Evolutionary conservation across 2,113 vertebrate genomes (phyloP).

Genomic region (Dicrurus megarhynchus): DNA sequence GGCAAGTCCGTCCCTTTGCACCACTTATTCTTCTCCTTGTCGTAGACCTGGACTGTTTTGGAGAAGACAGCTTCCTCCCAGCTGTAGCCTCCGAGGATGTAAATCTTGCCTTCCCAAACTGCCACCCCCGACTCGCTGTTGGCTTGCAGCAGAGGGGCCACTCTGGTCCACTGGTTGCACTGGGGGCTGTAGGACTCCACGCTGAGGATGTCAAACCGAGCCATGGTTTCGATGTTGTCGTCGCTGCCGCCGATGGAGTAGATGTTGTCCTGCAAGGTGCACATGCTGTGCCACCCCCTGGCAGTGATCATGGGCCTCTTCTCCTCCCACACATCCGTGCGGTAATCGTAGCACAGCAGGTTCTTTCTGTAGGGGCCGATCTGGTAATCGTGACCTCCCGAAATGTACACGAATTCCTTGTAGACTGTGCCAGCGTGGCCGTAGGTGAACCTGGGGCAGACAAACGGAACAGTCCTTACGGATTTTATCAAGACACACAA

Average conservation of each 20-base stretch:
- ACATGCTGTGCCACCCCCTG: slow-evolving; percentile 96
- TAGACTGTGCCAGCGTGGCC: slow-evolving; percentile 89
- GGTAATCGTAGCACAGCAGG: slow-evolving; percentile 86
- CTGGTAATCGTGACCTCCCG: slow-evolving; percentile 92
- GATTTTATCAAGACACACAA: background rate
- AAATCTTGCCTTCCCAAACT: slow-evolving; percentile 84
- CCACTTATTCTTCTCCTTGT: slow-evolving; percentile 83
- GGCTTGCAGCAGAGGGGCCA: slow-evolving; percentile 83
- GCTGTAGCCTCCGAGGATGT: slow-evolving; percentile 93
- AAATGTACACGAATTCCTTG: slow-evolving; percentile 88
- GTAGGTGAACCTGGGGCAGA: slow-evolving; percentile 83
- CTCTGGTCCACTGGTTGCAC: slow-evolving; percentile 86
- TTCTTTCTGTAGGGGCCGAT: slow-evolving; percentile 90
- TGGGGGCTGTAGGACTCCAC: slow-evolving; percentile 90
- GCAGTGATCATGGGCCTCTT: slow-evolving; percentile 85
- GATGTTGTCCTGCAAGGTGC: slow-evolving; percentile 84
- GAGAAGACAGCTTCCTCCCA: slow-evolving; percentile 92
- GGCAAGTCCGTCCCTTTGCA: slow-evolving; percentile 84
- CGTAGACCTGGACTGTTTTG: slow-evolving; percentile 86
- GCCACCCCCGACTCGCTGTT: slow-evolving; percentile 92
- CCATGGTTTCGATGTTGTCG: slow-evolving; percentile 87
- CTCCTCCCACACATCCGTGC: slow-evolving; percentile 82
- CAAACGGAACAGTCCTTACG: background rate
- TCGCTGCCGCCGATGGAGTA: slow-evolving; percentile 92
- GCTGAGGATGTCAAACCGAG: slow-evolving; percentile 89